phyloP scores from a whole-genome alignment of 2,113 vertebrate species.

The Pollimyrus isidori region DNA sequence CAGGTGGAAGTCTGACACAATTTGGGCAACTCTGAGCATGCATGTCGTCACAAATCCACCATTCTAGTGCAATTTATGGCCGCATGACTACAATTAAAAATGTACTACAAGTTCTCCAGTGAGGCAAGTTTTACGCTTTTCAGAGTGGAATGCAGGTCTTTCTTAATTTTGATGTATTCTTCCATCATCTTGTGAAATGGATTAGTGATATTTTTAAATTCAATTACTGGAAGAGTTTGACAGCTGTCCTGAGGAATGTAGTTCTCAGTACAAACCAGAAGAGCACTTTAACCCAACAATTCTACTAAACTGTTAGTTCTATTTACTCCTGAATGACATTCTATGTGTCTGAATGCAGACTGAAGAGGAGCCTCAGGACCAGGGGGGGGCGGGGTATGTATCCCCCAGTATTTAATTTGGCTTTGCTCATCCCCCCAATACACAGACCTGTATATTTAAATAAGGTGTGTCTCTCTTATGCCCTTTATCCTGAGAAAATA shows the following conservation, averaged over 20 bases:
- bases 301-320: neutral
- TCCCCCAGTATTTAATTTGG: neutral
- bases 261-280: neutral
- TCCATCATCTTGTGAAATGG: neutral
- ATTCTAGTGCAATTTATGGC: neutral
- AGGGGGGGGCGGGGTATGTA: neutral
- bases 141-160: neutral
- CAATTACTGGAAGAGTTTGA: neutral
- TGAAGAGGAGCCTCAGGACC: neutral
- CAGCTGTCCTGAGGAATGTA: neutral
- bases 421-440: neutral
- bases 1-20: neutral
- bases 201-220: neutral
- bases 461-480: neutral
- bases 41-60: neutral
- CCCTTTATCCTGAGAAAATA: neutral
- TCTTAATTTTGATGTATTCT: neutral
- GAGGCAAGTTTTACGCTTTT: neutral
- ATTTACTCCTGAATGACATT: neutral
- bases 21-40: neutral
- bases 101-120: neutral
- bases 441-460: neutral
- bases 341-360: neutral
- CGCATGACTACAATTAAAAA: neutral
- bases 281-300: neutral